A percentile compares a stretch with the other conserved stretches of the same genome.
Conservation (phyloP, 1,140 invertebrate genomes). For the Nymphalis io region DNA sequence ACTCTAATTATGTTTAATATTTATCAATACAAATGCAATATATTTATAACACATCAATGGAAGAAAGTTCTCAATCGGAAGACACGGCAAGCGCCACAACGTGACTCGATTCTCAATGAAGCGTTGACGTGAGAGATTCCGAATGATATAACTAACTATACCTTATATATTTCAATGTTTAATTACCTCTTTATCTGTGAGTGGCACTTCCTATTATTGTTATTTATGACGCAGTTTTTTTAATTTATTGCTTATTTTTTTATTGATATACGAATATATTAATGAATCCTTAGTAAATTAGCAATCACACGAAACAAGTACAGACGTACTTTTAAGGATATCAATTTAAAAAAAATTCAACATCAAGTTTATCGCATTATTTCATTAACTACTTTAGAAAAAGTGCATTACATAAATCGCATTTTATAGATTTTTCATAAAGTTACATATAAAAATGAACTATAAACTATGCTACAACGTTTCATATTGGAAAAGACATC, state of each 20-base stretch:
- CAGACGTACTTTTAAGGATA: too few relatives aligned
- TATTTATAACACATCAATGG: constrained; percentile 24
- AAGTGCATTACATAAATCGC: too few relatives aligned
- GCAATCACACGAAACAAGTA: too few relatives aligned
- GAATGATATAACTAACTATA: constrained; percentile 39
- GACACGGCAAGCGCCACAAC: constrained; percentile 38
- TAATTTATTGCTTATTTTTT: constrained; percentile 10
- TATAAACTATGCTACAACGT: too few relatives aligned
- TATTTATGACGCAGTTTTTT: constrained; percentile 14
- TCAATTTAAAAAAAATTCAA: too few relatives aligned
- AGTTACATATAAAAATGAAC: too few relatives aligned
- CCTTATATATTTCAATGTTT: constrained; percentile 29
- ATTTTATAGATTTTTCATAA: too few relatives aligned
- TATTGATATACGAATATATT: constrained; percentile 3
- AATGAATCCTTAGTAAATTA: background rate
- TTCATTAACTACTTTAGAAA: too few relatives aligned
- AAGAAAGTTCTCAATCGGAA: constrained; percentile 41
- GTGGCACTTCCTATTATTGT: constrained; percentile 30
- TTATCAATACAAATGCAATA: constrained; percentile 10
- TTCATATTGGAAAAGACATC: too few relatives aligned
- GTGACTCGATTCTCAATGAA: constrained; percentile 36
- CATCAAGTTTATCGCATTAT: too few relatives aligned
- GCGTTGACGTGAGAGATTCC: constrained; percentile 45
- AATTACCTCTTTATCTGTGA: constrained; percentile 31
- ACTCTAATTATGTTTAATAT: background rate